Percentiles rank a stretch among this genome's conserved stretches.
Conservation (phyloP, 2,113 vertebrate species). For the Mus pahari region DNA sequence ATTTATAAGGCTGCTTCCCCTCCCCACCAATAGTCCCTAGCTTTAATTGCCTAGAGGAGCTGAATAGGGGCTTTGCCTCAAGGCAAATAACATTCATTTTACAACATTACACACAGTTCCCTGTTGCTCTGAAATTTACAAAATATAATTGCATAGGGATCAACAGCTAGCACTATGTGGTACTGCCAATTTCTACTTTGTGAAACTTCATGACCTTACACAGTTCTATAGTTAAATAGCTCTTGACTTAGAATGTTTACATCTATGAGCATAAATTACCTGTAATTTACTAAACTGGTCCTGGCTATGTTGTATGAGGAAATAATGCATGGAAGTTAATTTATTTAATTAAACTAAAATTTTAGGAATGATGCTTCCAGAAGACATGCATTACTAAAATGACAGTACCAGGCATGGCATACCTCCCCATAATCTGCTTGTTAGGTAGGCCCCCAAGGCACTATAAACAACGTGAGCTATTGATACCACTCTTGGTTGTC, state of each 20-base stretch:
- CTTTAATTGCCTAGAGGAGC: not conserved
- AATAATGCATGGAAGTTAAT: slow-evolving; percentile 26
- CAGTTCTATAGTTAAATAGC: not conserved
- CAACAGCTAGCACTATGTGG: not conserved
- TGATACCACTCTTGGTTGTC: not conserved
- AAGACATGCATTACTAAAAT: not conserved
- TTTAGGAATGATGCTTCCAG: not conserved
- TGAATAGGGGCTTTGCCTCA: not conserved
- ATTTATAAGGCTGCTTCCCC: not conserved
- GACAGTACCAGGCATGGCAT: not conserved
- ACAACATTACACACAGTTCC: not conserved
- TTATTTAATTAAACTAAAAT: slow-evolving; percentile 22
- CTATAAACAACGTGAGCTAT: not conserved
- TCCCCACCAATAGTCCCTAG: not conserved
- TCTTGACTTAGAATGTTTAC: slow-evolving; percentile 27
- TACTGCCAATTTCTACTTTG: slow-evolving; percentile 17
- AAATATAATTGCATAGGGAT: not conserved
- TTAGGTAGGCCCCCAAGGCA: not conserved
- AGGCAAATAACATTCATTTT: not conserved
- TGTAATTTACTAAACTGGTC: not conserved
- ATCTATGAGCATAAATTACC: not conserved
- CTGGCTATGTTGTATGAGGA: slow-evolving; percentile 40
- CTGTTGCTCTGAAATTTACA: slow-evolving; percentile 12
- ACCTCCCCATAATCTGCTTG: not conserved
- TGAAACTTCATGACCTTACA: not conserved